Base-by-base conservation (phyloP, 2,113 vertebrate species). In the Sturnus vulgaris region DNA sequence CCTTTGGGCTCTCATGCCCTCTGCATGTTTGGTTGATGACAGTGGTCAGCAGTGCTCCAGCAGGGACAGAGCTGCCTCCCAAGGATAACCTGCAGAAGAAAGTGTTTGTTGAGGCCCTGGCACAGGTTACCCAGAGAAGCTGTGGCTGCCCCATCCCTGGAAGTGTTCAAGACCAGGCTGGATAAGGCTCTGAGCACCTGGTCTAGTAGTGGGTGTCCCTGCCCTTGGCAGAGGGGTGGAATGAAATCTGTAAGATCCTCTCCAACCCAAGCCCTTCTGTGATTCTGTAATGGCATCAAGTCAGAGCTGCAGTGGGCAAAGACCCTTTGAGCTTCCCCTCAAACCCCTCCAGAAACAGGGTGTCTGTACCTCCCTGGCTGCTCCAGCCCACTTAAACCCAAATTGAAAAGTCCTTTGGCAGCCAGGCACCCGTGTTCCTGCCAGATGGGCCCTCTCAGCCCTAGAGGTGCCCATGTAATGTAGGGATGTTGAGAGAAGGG, bases 81-180 rank as follows among this genome's bases (percentile, higher is more conserved):
- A 0, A 61, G 53, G 73, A 49, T 30, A 90, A 61, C 46, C 95
- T 97, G 93, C n/a, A 93, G 89, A 92, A 83, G 28, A 88, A 92
- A 22, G 12, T 42, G 19, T 28, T 31, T 63, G 42, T 22, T 77
- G 64, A 77, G 64, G 9, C 10, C 15, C 15, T 70, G 49, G 31
- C 31, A 70, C 49, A 83, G 42, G 1, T 2, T 63, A 7, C 21
- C 21, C 49, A 56, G 40, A 37, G 56, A 77, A 69, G 3, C 4
- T 23, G 40, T 37, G 56, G 31, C 22, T 69, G 22, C 9, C 15
- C 27, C 64, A 42, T 24, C 8, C 25, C 40, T 90, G 31, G 35
- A 49, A 56, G 23, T 11, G 40, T 42, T 10, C 12, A 23, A 50
- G 27, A 19, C 18, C 42, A 20, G 27, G 49, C 2, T 63, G 71